Evolutionary conservation across 2,113 vertebrate genomes (phyloP).

Genomic region (Dunckerocampus dactyliophorus): DNA sequence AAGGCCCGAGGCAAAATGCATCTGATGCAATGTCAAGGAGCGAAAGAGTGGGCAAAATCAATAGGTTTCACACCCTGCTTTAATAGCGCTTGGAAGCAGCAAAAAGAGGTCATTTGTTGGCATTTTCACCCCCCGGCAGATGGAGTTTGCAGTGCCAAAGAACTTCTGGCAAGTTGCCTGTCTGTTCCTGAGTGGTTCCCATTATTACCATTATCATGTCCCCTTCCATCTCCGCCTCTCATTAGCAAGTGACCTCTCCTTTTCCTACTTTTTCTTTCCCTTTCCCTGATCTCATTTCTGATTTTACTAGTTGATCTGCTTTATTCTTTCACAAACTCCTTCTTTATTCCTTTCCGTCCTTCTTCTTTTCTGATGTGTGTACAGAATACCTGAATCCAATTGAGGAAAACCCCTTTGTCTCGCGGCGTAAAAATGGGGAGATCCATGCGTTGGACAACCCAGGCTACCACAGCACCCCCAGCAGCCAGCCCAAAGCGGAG

Average conservation of each 20-base stretch:
- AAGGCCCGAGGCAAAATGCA: slow-evolving; percentile 59
- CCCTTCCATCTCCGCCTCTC: slow-evolving; percentile 41
- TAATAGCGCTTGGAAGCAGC: slow-evolving; percentile 46
- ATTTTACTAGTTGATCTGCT: slow-evolving; percentile 6
- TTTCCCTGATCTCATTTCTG: slow-evolving; percentile 13
- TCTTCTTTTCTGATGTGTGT: slow-evolving; percentile 18
- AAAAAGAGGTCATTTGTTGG: slow-evolving; percentile 56
- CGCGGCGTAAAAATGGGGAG: slow-evolving; percentile 86
- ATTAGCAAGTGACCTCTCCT: slow-evolving; percentile 41
- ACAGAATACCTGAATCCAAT: slow-evolving; percentile 90
- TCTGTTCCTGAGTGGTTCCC: slow-evolving; percentile 39
- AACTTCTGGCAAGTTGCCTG: slow-evolving; percentile 53
- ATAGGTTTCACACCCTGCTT: slow-evolving; percentile 56
- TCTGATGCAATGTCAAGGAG: slow-evolving; percentile 62
- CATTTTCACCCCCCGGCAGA: slow-evolving; percentile 53
- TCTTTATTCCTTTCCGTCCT: slow-evolving; percentile 10
- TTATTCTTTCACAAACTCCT: slow-evolving; percentile 13
- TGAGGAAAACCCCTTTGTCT: slow-evolving; percentile 95
- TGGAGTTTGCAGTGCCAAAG: slow-evolving; percentile 56
- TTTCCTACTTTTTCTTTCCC: slow-evolving; percentile 10
- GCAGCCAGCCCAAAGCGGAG: slow-evolving; percentile 81
- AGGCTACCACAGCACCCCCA: slow-evolving; percentile 84
- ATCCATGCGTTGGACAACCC: slow-evolving; percentile 91
- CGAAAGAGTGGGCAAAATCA: slow-evolving; percentile 61
- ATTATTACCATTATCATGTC: slow-evolving; percentile 53